A percentile compares a stretch with the other conserved stretches of the same genome.
These are phyloP conservation scores for Mythimna vitellina DNA, from an alignment of 2,888 invertebrate species.

Conservation along the genomic window DNA sequence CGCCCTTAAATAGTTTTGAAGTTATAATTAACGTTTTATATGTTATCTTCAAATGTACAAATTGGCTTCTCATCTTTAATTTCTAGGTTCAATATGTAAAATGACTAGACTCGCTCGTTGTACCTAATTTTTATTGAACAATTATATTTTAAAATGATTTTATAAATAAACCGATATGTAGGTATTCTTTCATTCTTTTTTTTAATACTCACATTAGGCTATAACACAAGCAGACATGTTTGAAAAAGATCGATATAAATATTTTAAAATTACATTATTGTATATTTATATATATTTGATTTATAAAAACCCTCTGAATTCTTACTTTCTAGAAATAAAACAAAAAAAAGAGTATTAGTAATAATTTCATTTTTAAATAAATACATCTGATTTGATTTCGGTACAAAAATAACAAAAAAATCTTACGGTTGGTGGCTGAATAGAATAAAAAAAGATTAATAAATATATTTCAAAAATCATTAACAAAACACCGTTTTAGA, in stretches of 20 bases:
- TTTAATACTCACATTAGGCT: constrained; percentile 4
- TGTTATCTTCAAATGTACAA: too few species aligned
- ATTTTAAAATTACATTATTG: background rate
- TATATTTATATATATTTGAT: background rate
- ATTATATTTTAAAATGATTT: too few species aligned
- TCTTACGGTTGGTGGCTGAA: constrained; percentile 20
- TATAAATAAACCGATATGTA: too few species aligned
- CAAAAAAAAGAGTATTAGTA: background rate
- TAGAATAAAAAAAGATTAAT: background rate
- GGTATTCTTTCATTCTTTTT: background rate
- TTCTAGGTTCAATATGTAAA: too few species aligned
- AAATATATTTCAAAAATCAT: background rate
- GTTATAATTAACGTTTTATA: too few species aligned
- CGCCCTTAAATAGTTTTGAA: too few species aligned
- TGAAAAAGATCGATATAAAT: background rate
- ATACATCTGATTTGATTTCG: background rate
- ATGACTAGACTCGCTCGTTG: too few species aligned
- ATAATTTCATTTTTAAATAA: background rate
- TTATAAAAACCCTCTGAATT: background rate
- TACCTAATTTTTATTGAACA: too few species aligned
- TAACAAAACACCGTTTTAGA: background rate
- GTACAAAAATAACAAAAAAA: background rate
- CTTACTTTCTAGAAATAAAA: constrained; percentile 14
- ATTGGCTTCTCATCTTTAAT: too few species aligned
- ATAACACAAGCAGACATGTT: background rate